A percentile compares a stretch with the other conserved stretches of the same genome.
Evolutionary conservation across 2,113 vertebrate genomes (phyloP).

Genomic region (Malaclemys terrapin): DNA sequence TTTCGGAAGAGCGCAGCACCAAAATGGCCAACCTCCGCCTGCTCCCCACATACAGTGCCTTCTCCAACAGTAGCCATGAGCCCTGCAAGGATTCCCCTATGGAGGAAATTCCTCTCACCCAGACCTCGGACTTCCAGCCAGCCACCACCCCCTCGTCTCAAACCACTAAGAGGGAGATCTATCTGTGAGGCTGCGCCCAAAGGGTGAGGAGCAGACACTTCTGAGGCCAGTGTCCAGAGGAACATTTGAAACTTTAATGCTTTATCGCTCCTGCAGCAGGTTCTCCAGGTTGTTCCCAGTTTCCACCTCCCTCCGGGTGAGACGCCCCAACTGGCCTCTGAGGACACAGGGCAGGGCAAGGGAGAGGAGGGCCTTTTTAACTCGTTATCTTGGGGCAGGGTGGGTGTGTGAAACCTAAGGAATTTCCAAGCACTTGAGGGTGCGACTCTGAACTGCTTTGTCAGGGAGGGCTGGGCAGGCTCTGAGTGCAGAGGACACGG

Average conservation of each 20-base stretch:
- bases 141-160: slow-evolving; percentile 91
- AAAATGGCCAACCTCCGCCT: slow-evolving; percentile 97
- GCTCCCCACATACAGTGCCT: slow-evolving; percentile 99
- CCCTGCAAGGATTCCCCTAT: slow-evolving; percentile 93
- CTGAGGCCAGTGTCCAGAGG: slow-evolving; percentile 70
- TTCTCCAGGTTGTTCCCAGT: slow-evolving; percentile 51
- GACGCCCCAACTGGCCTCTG: slow-evolving; percentile 52
- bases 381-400: slow-evolving; percentile 11
- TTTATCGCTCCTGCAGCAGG: slow-evolving; percentile 42
- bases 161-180: slow-evolving; percentile 97
- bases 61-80: slow-evolving; percentile 94
- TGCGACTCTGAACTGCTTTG: slow-evolving; percentile 55
- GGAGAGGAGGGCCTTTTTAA: slow-evolving; percentile 66
- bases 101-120: slow-evolving; percentile 98
- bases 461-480: slow-evolving; percentile 68
- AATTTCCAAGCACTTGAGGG: slow-evolving; percentile 27
- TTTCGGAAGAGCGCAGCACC: slow-evolving; percentile 92
- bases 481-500: slow-evolving; percentile 54
- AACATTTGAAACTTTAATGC: slow-evolving; percentile 69
- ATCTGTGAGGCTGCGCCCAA: slow-evolving; percentile 90
- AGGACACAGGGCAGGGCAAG: slow-evolving; percentile 63
- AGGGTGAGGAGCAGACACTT: slow-evolving; percentile 52
- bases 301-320: slow-evolving; percentile 41
- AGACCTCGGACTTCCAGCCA: slow-evolving; percentile 93
- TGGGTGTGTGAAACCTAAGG: slow-evolving; percentile 12